Percentiles rank a stretch among this genome's conserved stretches.
These are phyloP conservation scores for Orchestes rusci DNA, from an alignment of 2,888 invertebrate genomes.

Conservation along the genomic window DNA sequence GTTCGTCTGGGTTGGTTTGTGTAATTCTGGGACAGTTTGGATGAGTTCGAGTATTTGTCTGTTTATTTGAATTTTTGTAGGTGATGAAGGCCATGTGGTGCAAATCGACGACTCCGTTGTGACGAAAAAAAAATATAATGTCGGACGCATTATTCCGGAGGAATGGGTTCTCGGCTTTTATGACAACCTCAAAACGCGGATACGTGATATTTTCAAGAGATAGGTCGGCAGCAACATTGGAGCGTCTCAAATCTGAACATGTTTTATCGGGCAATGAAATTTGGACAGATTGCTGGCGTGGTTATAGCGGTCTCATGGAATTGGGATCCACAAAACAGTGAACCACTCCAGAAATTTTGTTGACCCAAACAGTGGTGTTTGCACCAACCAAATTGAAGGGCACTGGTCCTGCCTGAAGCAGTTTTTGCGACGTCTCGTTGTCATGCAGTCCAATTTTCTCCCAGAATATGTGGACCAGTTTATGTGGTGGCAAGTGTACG, in stretches of 20 bases:
- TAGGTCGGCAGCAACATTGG: neutral
- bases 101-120: constrained; percentile 8
- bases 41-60: neutral
- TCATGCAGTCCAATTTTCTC: constrained; percentile 7
- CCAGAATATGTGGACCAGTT: constrained; percentile 10
- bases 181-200: constrained; percentile 5
- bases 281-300: constrained; percentile 7
- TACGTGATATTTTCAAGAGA: neutral
- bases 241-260: neutral
- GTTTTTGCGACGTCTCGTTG: constrained; percentile 5
- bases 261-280: constrained; percentile 6
- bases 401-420: constrained; percentile 11
- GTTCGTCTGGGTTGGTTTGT: no score
- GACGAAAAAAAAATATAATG: constrained; percentile 5
- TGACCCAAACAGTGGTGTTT: constrained; percentile 11
- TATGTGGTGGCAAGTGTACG: constrained; percentile 10
- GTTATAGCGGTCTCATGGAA: neutral
- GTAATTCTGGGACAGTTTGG: neutral
- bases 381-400: constrained; percentile 11
- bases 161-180: constrained; percentile 8
- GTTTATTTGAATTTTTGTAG: neutral
- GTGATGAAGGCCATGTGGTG: constrained; percentile 3
- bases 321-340: constrained; percentile 9
- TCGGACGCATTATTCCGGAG: constrained; percentile 1
- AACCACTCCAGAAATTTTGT: constrained; percentile 10